phyloP scores from a whole-genome alignment of 2,888 invertebrate genomes.

The Ligdia adustata region DNA sequence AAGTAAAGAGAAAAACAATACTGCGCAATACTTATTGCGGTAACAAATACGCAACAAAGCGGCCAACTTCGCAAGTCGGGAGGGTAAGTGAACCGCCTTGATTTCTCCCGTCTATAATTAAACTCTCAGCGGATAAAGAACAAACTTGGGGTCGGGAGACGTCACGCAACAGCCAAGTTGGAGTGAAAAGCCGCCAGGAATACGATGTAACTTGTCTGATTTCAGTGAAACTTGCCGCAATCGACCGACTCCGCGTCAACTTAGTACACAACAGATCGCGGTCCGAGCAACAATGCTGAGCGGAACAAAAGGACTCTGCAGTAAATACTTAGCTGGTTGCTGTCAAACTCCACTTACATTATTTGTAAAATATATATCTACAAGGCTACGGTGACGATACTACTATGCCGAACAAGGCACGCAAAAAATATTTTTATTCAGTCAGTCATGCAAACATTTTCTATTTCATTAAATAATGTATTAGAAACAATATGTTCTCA shows the following conservation, averaged over 20 bases:
- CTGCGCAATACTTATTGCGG: slow-evolving; percentile 10
- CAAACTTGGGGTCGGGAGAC: slow-evolving; percentile 68
- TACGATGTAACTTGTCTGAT: slow-evolving; percentile 74
- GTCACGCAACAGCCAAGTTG: slow-evolving; percentile 70
- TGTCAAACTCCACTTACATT: slow-evolving; percentile 8
- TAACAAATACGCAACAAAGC: slow-evolving; percentile 26
- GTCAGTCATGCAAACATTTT: too few relatives aligned
- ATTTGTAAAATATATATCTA: too few relatives aligned
- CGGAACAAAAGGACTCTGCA: slow-evolving; percentile 67
- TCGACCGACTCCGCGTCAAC: slow-evolving; percentile 63
- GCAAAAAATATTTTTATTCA: neutral
- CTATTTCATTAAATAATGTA: too few relatives aligned
- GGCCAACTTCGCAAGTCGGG: slow-evolving; percentile 29
- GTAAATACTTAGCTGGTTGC: slow-evolving; percentile 49
- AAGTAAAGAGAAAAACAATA: slow-evolving; percentile 16
- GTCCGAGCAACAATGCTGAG: slow-evolving; percentile 67
- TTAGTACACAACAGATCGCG: slow-evolving; percentile 63
- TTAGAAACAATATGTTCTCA: too few relatives aligned
- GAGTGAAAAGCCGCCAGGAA: slow-evolving; percentile 70
- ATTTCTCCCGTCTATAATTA: slow-evolving; percentile 56
- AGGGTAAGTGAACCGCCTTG: slow-evolving; percentile 36
- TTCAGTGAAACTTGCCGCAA: slow-evolving; percentile 67
- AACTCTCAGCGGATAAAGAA: slow-evolving; percentile 65
- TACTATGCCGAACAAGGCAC: too few relatives aligned
- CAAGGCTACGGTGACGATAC: too few relatives aligned